Conservation (phyloP, 2,888 invertebrate genomes). For the Ormyrus pomaceus region DNA sequence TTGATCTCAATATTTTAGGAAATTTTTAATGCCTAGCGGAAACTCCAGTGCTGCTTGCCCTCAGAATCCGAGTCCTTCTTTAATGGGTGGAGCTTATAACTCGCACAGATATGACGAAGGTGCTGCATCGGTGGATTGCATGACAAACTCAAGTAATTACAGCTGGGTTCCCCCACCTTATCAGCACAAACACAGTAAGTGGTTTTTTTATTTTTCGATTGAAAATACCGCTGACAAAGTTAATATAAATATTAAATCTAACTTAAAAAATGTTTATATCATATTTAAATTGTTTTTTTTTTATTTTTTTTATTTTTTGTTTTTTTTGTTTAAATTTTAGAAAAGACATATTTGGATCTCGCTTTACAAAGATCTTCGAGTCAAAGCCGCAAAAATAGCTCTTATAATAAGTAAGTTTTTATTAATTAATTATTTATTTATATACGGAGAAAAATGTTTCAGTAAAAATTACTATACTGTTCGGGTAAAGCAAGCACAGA, state of each 20-base stretch:
- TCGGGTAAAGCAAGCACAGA: too few species aligned
- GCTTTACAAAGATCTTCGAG: constrained; percentile 60
- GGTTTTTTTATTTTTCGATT: background rate
- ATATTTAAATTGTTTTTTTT: constrained; percentile 37
- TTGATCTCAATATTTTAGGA: constrained; percentile 55
- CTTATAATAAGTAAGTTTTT: constrained; percentile 65
- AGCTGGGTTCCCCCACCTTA: constrained; percentile 71
- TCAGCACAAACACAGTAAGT: constrained; percentile 69
- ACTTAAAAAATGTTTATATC: background rate
- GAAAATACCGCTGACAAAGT: too few species aligned
- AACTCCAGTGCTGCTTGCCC: constrained; percentile 57
- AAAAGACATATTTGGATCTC: constrained; percentile 63
- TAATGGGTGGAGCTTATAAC: background rate
- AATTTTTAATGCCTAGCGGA: constrained; percentile 60
- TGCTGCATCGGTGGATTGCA: constrained; percentile 58
- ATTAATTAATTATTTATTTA: too few species aligned
- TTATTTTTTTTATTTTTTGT: background rate
- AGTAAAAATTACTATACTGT: too few species aligned
- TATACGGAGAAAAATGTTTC: too few species aligned
- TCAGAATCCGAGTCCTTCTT: constrained; percentile 57
- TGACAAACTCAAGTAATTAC: constrained; percentile 67
- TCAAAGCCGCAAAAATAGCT: constrained; percentile 60
- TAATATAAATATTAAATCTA: too few species aligned
- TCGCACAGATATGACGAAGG: constrained; percentile 21
- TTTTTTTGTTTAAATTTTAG: too few species aligned